Percentiles rank a stretch among this genome's conserved stretches.
phyloP scores from a whole-genome alignment of 2,888 invertebrate species.

The Anodontia alba region DNA sequence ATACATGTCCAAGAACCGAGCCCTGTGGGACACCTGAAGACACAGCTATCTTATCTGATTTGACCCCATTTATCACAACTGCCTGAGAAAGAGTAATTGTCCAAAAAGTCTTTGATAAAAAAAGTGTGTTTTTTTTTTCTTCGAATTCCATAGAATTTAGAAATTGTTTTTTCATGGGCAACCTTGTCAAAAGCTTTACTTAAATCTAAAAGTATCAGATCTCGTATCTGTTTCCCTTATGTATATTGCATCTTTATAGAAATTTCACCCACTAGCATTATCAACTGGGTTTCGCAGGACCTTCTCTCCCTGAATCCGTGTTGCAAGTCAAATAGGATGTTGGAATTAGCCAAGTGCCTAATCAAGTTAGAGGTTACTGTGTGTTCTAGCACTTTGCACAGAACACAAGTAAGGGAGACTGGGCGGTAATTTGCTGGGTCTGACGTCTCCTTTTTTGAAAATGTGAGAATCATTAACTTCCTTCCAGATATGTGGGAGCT shows the following conservation, averaged over 20 bases:
- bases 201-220: neutral
- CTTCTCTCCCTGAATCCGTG: neutral
- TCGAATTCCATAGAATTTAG: neutral
- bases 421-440: neutral
- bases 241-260: neutral
- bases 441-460: neutral
- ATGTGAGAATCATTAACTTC: neutral
- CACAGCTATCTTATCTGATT: neutral
- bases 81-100: neutral
- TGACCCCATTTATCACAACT: neutral
- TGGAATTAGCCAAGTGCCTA: too few relatives aligned
- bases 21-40: too few relatives aligned
- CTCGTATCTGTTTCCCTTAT: neutral
- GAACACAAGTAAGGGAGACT: neutral
- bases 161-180: neutral
- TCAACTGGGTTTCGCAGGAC: neutral
- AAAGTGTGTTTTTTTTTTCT: neutral
- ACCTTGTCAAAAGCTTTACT: conserved; percentile 8
- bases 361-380: too few relatives aligned
- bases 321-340: too few relatives aligned
- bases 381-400: too few relatives aligned
- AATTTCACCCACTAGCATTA: neutral
- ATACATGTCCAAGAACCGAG: too few relatives aligned
- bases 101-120: neutral
- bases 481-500: neutral